Conservation (phyloP, 53 echinoderm and acorn worm species). For the Zoroaster sp. region DNA sequence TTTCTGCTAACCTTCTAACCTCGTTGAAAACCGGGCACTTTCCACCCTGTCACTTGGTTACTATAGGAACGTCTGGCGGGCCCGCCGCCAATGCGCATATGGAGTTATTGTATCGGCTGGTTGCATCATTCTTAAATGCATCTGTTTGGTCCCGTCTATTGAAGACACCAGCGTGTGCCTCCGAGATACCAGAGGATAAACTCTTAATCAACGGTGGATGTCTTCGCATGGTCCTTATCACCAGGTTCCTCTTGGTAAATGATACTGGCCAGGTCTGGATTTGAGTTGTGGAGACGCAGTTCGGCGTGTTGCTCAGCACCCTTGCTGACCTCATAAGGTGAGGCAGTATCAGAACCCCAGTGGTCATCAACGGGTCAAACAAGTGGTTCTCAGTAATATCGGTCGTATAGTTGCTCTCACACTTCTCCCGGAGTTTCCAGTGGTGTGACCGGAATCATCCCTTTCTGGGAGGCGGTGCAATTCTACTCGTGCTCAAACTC, state of each 20-base stretch:
- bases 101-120: conserved; percentile 15
- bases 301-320: conserved; percentile 50
- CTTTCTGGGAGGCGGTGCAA: conserved; percentile 39
- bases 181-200: conserved; percentile 30
- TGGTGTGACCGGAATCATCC: conserved; percentile 64
- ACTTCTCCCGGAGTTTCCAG: conserved; percentile 51
- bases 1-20: conserved; percentile 74
- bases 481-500: conserved; percentile 53
- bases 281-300: conserved; percentile 33
- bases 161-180: conserved; percentile 51
- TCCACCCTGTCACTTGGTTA: conserved; percentile 37
- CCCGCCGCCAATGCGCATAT: not conserved
- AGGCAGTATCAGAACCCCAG: conserved; percentile 1
- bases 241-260: conserved; percentile 46
- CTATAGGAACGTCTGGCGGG: conserved; percentile 18
- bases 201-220: conserved; percentile 55
- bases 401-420: conserved; percentile 33
- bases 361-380: not conserved
- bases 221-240: not conserved
- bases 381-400: conserved; percentile 17
- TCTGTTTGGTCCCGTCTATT: conserved; percentile 41
- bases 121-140: conserved; percentile 45
- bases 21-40: conserved; percentile 55
- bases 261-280: conserved; percentile 1
- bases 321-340: conserved; percentile 24